A percentile compares a stretch with the other conserved stretches of the same genome.
phyloP scores from a whole-genome alignment of 1,140 invertebrate species.

The Argopecten irradians region DNA sequence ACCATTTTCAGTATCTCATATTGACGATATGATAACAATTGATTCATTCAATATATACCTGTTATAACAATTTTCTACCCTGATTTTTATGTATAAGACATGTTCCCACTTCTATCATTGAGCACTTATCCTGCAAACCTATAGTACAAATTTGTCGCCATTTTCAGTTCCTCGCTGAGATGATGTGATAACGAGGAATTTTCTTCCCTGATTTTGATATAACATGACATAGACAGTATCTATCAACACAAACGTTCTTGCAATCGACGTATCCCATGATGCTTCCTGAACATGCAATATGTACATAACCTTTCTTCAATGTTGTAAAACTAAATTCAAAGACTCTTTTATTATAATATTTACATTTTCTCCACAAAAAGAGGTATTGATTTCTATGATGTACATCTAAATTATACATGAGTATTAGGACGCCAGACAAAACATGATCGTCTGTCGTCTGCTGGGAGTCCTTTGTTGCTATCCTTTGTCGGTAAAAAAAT shows the following conservation, averaged over 20 bases:
- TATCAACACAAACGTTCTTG: no score
- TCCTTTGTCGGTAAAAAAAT: not conserved
- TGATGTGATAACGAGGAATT: not conserved
- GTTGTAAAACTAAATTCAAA: not conserved
- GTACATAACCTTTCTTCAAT: not conserved
- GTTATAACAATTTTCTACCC: no score
- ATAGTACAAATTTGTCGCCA: not conserved
- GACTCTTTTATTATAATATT: not conserved
- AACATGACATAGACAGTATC: not conserved
- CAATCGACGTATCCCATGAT: no score
- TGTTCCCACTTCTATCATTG: no score
- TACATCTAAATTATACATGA: not conserved
- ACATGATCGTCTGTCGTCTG: constrained; percentile 15
- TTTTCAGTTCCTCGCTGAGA: not conserved
- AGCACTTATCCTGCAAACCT: no score
- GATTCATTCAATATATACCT: no score
- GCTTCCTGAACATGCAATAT: not conserved
- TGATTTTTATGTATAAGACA: no score
- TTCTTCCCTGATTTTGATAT: not conserved
- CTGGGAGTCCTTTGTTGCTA: not conserved
- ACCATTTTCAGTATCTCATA: no score
- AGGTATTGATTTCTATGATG: not conserved
- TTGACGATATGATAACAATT: no score
- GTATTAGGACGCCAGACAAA: not conserved
- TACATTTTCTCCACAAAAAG: not conserved